These are phyloP conservation scores for Gorilla gorilla DNA, from an alignment of 2,113 vertebrate genomes.

Conservation along the genomic window DNA sequence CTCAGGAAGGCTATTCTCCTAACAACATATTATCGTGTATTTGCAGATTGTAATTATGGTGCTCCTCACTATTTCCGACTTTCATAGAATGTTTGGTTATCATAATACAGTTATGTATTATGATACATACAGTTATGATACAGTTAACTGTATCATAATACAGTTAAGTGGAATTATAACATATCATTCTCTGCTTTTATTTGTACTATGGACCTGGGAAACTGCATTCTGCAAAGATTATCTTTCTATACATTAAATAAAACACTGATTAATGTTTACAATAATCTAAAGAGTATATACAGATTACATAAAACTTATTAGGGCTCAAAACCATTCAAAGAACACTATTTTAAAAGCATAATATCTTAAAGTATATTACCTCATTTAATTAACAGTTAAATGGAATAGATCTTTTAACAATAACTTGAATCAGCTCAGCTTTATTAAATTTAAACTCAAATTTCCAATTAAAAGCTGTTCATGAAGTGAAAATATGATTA, in stretches of 20 bases:
- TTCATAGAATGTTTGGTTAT: not conserved
- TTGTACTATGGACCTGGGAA: not conserved
- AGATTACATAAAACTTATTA: not conserved
- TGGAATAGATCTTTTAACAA: constrained; percentile 36
- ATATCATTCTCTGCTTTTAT: not conserved
- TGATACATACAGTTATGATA: too few species aligned
- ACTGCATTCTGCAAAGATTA: not conserved
- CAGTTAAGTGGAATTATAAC: not conserved
- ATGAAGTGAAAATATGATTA: constrained; percentile 66
- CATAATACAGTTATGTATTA: too few species aligned
- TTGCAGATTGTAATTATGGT: not conserved
- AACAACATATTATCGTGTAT: not conserved
- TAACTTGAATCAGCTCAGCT: constrained; percentile 47
- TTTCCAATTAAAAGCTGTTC: constrained; percentile 61
- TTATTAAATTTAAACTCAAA: constrained; percentile 67
- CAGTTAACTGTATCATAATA: too few species aligned
- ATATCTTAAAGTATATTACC: constrained; percentile 4
- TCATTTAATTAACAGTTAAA: constrained; percentile 54
- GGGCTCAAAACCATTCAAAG: not conserved
- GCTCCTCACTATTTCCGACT: not conserved
- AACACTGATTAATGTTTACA: not conserved
- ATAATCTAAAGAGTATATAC: not conserved
- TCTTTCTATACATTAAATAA: not conserved
- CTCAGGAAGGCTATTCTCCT: not conserved
- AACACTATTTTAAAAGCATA: constrained; percentile 19